Evolutionary conservation across 2,888 invertebrate species (phyloP).

Genomic region (Leucophora obtusa): DNA sequence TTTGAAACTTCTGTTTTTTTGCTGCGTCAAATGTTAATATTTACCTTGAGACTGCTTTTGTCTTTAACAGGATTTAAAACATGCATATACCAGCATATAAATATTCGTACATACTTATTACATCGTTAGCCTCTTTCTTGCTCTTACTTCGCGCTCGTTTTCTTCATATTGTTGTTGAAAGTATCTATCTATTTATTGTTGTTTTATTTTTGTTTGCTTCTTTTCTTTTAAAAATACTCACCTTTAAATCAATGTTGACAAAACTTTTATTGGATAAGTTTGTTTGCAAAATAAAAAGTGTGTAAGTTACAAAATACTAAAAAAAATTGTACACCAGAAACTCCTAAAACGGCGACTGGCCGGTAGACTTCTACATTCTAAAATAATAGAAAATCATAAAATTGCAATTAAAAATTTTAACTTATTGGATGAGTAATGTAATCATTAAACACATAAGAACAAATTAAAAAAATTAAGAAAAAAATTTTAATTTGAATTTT

Average conservation of each 20-base stretch:
- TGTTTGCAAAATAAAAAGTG: constrained; percentile 70
- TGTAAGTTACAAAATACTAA: constrained; percentile 17
- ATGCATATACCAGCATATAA: constrained; percentile 4
- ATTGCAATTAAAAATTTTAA: no score
- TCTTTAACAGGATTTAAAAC: constrained; percentile 43
- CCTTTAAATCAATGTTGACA: constrained; percentile 78
- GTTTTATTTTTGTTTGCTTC: constrained; percentile 14
- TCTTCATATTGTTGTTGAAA: constrained; percentile 11
- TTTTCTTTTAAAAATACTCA: constrained; percentile 64
- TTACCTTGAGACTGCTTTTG: constrained; percentile 51
- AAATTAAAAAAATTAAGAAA: no score
- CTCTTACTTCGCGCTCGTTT: constrained; percentile 29
- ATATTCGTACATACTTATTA: constrained; percentile 27
- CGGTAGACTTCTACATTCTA: no score
- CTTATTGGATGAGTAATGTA: no score
- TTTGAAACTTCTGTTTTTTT: constrained; percentile 22
- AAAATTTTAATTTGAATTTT: no score
- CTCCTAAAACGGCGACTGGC: background rate
- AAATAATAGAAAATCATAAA: no score
- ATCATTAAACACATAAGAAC: no score
- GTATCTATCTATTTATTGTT: constrained; percentile 16
- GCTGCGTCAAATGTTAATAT: constrained; percentile 34
- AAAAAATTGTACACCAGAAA: constrained; percentile 6
- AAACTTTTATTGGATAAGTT: constrained; percentile 79
- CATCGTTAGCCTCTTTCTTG: constrained; percentile 47